These are phyloP conservation scores for Myotis findleyi DNA, from an alignment of 2,797 vertebrate species.

Conservation along the genomic window DNA sequence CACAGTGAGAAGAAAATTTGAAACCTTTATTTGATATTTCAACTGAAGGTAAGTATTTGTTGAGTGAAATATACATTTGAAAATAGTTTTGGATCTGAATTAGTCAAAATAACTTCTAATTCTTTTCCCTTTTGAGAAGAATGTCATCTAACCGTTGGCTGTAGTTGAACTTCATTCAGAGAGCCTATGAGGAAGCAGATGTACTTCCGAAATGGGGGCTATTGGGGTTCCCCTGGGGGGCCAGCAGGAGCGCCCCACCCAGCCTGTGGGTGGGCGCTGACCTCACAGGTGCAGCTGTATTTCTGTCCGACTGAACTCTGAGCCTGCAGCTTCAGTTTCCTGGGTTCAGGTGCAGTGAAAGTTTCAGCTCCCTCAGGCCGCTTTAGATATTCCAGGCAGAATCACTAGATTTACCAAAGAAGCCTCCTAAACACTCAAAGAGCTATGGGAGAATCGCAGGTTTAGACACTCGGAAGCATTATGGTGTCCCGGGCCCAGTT, in stretches of 20 bases:
- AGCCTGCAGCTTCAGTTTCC: background rate
- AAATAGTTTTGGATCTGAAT: conserved; percentile 42
- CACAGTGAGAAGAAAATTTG: conserved; percentile 33
- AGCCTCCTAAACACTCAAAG: conserved; percentile 35
- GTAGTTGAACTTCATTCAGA: conserved; percentile 11
- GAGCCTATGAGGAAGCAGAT: background rate
- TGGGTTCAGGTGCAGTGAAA: background rate
- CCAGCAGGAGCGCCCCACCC: too few relatives aligned
- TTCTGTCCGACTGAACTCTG: background rate
- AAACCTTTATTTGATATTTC: conserved; percentile 60
- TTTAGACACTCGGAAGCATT: conserved; percentile 50
- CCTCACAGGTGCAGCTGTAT: background rate
- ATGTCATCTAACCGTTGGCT: conserved; percentile 3
- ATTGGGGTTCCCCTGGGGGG: background rate
- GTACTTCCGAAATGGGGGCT: background rate
- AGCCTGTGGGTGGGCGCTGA: background rate
- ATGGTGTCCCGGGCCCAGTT: background rate
- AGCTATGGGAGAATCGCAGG: background rate
- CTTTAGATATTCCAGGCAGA: conserved; percentile 23
- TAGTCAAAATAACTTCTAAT: background rate
- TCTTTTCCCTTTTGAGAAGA: conserved; percentile 26
- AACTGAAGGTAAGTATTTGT: conserved; percentile 60
- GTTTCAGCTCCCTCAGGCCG: conserved; percentile 26
- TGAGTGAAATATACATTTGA: conserved; percentile 57
- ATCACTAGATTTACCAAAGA: conserved; percentile 39